Base-by-base conservation (phyloP, 2,888 invertebrate species). In the Rhogogaster chlorosoma region DNA sequence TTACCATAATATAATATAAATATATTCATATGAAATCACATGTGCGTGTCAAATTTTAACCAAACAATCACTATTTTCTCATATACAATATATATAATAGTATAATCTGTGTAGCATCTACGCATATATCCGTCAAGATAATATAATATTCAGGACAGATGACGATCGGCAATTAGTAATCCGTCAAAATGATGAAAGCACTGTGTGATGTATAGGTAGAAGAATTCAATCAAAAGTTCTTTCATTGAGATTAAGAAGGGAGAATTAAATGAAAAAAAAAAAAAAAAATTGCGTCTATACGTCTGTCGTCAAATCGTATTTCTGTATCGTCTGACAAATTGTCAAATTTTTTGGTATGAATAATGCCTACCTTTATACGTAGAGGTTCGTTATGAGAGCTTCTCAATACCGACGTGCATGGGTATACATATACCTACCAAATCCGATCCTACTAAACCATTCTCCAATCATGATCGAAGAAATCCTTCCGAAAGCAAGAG, bases 41-140 rank as follows among this genome's bases (percentile, higher is more conserved):
- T 53, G 32, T 49, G 77, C 77, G 77, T 77, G 77, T 77, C 77
- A 77, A 77, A 53, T 77, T 77, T 77, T n/a, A 77, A 77, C 77
- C 77, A 77, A 77, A 77, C 53, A 77, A 75, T 77, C 38, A 38
- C 42, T 42, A 12, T 18, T 42, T 42, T 38, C 38, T 73, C 42
- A 18, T 32, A 67, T 32, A 15, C 3, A 26, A 6, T 22, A 61
- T 26, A 61, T 2, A 61, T 26, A 12, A 49, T 49, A 0, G 10
- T 45, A 45, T 45, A 10, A 10, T 12, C 42, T 18, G 2, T 18
- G 15, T 53, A 53, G n/a, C 26, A 32, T n/a, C 7, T 1, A 15
- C 67, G 32, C 67, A 3, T 7, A 53, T 9, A 53, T 53, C 6
- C 18, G n/a, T 70, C 70, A 36, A 15, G 26, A 32, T 70, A 9